Evolutionary conservation across 2,797 vertebrate genomes (phyloP), one percentile per base, ranked within the genome.

Genomic region (Lophius americanus): DNA sequence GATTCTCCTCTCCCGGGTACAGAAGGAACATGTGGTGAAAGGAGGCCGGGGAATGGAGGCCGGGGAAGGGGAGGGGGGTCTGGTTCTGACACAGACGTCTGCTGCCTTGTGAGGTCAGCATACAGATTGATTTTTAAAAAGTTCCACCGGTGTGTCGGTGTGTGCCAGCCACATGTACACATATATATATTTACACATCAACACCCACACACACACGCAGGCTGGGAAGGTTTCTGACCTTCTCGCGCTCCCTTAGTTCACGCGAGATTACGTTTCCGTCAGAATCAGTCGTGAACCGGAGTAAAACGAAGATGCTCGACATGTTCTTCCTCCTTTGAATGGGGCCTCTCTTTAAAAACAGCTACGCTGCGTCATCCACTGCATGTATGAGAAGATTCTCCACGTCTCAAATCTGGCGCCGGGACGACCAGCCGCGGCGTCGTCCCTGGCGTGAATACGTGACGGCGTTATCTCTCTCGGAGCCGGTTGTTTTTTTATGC

Each of bases 81-180:
- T 70, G 68, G 68, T 73, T 87, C 74, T 57, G 77, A 88, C 75
- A 86, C 73, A 77, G 78, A 81, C 68, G 39, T 85, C 85, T 82
- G 81, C 83, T 82, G 81, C 83, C 79, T 71, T 71, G 50, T 84
- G 79, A 83, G 83, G 83, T 83, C 88, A 90, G 80, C 87, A 85
- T 89, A 90, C 83, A 79, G 87, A 88, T 82, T 89, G 83, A 85
- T 82, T 87, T 89, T 64, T 82, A 87, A 90, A 91, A 89, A 86
- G 85, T 90, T 23, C 23, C 23, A 23, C 90, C 84, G 91, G 83
- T 84, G 82, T 87, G 82, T 87, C 82, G 83, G 84, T 88, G 88
- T 89, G 90, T 90, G 90, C 89, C 91, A 90, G 86, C 90, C 89
- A 89, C 87, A 91, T 91, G 89, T 92, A 92, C 89, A 92, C 89